Conservation (phyloP, 2,888 invertebrate species). For the Sminthurides aquaticus region DNA sequence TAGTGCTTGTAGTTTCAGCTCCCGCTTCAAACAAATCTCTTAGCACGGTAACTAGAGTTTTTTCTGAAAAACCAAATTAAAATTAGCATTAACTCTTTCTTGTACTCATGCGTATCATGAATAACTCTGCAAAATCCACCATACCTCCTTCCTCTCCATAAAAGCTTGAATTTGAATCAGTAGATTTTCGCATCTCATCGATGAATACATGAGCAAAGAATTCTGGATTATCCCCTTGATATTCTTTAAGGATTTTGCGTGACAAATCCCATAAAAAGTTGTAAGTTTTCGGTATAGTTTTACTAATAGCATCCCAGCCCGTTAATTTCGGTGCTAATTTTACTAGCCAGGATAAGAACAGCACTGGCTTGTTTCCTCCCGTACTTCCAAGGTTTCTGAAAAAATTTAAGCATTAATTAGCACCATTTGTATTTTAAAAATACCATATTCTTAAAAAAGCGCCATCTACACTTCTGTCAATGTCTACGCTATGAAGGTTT, state of each 20-base stretch:
- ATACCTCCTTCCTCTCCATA: conserved; percentile 29
- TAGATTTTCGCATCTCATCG: conserved; percentile 25
- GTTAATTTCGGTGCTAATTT: conserved; percentile 25
- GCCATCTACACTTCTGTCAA: too few species aligned
- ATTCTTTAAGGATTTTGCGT: conserved; percentile 8
- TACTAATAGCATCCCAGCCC: conserved; percentile 27
- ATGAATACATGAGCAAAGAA: conserved; percentile 24
- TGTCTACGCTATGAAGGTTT: too few species aligned
- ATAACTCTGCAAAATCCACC: neutral
- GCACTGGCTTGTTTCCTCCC: conserved; percentile 26
- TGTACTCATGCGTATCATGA: neutral
- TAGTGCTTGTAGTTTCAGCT: conserved; percentile 33
- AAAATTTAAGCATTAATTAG: neutral
- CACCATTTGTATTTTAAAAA: too few species aligned
- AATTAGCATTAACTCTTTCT: neutral
- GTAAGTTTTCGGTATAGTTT: conserved; percentile 28
- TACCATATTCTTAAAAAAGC: too few species aligned
- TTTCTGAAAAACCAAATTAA: conserved; percentile 18
- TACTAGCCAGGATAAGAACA: conserved; percentile 35
- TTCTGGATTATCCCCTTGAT: conserved; percentile 8
- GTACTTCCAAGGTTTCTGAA: conserved; percentile 25
- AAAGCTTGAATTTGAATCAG: conserved; percentile 26
- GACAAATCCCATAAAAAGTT: conserved; percentile 27
- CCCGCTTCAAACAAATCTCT: conserved; percentile 36
- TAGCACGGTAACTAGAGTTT: conserved; percentile 24